A percentile compares a stretch with the other conserved stretches of the same genome.
Conservation (phyloP, 92 coral and sea anemone species). For the Porites lobata region DNA sequence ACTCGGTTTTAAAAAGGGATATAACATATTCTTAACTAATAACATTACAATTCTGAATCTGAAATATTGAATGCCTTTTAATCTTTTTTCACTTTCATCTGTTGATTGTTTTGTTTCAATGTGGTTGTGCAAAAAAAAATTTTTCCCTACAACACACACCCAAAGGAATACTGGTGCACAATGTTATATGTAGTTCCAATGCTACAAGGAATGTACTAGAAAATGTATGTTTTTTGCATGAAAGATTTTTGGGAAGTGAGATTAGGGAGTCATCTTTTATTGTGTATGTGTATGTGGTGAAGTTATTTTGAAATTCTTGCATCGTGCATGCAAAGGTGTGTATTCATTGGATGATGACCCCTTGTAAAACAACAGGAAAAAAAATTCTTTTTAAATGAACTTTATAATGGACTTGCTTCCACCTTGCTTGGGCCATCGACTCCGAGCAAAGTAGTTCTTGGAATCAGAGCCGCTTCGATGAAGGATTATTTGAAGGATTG, state of each 20-base stretch:
- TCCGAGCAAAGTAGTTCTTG: conserved; percentile 28
- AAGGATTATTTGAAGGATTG: conserved; percentile 26
- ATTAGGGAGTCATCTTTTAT: not conserved
- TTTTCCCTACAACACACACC: no score
- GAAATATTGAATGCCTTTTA: no score
- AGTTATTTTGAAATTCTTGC: not conserved
- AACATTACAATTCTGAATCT: no score
- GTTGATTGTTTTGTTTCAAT: no score
- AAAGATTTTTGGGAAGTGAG: not conserved
- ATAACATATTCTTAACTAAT: no score
- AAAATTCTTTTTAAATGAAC: not conserved
- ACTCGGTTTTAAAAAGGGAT: no score
- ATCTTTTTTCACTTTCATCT: no score
- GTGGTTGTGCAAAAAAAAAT: no score
- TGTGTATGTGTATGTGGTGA: conserved; percentile 8
- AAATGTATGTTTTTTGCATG: not conserved
- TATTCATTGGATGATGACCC: not conserved
- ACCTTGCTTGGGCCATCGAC: conserved; percentile 29
- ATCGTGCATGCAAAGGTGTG: not conserved
- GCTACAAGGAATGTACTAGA: no score
- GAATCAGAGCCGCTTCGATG: conserved; percentile 34
- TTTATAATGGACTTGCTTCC: conserved; percentile 28
- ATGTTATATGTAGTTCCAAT: no score
- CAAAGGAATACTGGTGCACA: no score
- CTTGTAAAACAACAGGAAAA: not conserved